A percentile compares a stretch with the other conserved stretches of the same genome.
Conservation (phyloP, 2,888 invertebrate species). For the Mamestra brassicae region DNA sequence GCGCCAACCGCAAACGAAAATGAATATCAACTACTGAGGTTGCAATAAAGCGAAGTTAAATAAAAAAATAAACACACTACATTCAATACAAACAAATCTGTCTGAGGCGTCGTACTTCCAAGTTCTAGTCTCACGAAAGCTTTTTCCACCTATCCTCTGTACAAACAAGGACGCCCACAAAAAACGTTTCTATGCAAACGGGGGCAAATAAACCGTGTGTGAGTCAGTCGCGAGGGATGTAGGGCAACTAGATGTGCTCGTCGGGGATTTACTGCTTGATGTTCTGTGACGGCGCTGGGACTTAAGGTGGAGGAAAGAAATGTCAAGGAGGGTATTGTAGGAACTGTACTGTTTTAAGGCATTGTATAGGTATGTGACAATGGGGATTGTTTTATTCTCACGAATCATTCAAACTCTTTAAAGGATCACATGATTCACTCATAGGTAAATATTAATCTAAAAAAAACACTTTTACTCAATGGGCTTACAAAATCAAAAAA, state of each 20-base stretch:
- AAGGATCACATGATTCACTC: not conserved
- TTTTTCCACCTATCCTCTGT: conserved; percentile 88
- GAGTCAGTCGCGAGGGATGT: conserved; percentile 77
- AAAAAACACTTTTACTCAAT: not conserved
- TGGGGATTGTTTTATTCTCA: not conserved
- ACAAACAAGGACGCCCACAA: conserved; percentile 90
- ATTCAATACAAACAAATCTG: conserved; percentile 87
- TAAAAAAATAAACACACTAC: conserved; percentile 72
- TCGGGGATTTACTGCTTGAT: conserved; percentile 51
- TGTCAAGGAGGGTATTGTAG: not conserved
- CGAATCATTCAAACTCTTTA: not conserved
- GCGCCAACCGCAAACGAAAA: conserved; percentile 50
- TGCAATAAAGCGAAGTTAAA: conserved; percentile 53
- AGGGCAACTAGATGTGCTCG: conserved; percentile 66
- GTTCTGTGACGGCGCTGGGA: conserved; percentile 9
- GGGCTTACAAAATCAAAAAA: too few species aligned
- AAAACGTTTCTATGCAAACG: conserved; percentile 91
- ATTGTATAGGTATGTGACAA: not conserved
- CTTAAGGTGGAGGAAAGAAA: conserved; percentile 20
- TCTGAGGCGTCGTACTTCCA: conserved; percentile 77
- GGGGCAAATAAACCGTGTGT: conserved; percentile 89
- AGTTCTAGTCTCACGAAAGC: conserved; percentile 80
- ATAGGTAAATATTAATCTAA: not conserved
- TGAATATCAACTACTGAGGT: conserved; percentile 62
- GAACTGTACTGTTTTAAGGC: not conserved